A percentile compares a stretch with the other conserved stretches of the same genome.
phyloP scores from a whole-genome alignment of 2,888 invertebrate species.

The Lordiphosa andalusiaca region DNA sequence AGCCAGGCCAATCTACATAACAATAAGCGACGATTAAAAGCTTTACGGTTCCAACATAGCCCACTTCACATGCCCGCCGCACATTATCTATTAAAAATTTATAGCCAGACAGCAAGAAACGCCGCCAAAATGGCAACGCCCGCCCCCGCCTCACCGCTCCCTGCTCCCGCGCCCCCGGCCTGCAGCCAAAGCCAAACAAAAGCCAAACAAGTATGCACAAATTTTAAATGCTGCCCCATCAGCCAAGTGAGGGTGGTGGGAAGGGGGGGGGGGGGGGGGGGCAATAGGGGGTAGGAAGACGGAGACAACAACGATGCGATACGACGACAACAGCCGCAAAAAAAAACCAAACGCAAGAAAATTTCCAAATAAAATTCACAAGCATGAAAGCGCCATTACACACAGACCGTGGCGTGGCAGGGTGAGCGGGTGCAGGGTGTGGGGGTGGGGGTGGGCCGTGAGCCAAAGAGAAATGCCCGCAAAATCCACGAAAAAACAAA shows the following conservation, averaged over 20 bases:
- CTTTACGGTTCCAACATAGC: conserved; percentile 55
- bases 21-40: conserved; percentile 75
- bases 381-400: conserved; percentile 74
- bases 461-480: conserved; percentile 39
- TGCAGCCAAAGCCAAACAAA: conserved; percentile 38
- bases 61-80: conserved; percentile 72
- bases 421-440: conserved; percentile 2
- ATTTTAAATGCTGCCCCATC: conserved; percentile 61
- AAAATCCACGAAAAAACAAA: conserved; percentile 65
- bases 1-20: conserved; percentile 71
- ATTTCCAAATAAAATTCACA: conserved; percentile 74
- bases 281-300: no score
- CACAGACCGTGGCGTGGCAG: conserved; percentile 39
- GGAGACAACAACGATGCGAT: conserved; percentile 13
- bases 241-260: not conserved
- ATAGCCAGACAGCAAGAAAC: conserved; percentile 65
- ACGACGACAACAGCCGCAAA: conserved; percentile 29
- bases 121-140: conserved; percentile 40
- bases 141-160: not conserved
- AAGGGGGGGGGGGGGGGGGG: no score
- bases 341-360: conserved; percentile 65
- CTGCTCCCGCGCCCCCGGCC: conserved; percentile 18
- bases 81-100: conserved; percentile 76
- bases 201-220: conserved; percentile 72
- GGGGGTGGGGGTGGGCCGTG: conserved; percentile 24